Evolutionary conservation across 2,113 vertebrate genomes (phyloP), one percentile per base, ranked within the genome.

Genomic region (Rhynchomys soricoides): DNA sequence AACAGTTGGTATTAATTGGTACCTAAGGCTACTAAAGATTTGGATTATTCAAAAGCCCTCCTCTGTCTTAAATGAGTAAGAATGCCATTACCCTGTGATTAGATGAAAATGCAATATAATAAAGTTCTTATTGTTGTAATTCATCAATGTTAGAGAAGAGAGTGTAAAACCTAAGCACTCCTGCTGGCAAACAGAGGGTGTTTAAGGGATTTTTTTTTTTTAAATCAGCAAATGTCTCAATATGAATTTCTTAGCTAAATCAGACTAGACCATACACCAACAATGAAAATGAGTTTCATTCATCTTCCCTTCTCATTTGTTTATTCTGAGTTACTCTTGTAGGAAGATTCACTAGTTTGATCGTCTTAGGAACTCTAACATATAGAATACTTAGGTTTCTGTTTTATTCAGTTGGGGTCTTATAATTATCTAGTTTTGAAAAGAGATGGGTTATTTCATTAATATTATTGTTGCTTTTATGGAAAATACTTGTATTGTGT

Each of bases 21-120:
- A 57, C 34, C 22, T 59, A 40, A 74, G 31, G 17, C 40, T 66
- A 55, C 1, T 37, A 29, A 86, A 4, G 4, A n/a, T 94, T 77
- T 83, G 37, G 31, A 34, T 86, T 89, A 12, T 9, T 71, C 34
- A 82, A 55, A 75, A 87, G 29, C 22, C 22, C 4, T 4, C 12
- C 0, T 37, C 15, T n/a, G 5, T 52, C 26, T 92, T 8, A 73
- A 96, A 82, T 70, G 29, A 48, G 45, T 37, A 96, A 91, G 7
- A 66, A 73, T 10, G 26, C 1, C 34, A 22, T 57, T 73, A 73
- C 62, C 16, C 15, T 66, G 6, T 50, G 57, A 52, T 73, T 79
- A n/a, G 75, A 40, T 83, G 5, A 82, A 96, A 95, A 52, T 70
- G 29, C 16, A 57, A 85, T 90, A 19, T 9, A 88, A 8, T 22